Percentiles rank a stretch among this genome's conserved stretches.
Conservation (phyloP, 2,888 invertebrate genomes). For the Acrocyrtus sp. region DNA sequence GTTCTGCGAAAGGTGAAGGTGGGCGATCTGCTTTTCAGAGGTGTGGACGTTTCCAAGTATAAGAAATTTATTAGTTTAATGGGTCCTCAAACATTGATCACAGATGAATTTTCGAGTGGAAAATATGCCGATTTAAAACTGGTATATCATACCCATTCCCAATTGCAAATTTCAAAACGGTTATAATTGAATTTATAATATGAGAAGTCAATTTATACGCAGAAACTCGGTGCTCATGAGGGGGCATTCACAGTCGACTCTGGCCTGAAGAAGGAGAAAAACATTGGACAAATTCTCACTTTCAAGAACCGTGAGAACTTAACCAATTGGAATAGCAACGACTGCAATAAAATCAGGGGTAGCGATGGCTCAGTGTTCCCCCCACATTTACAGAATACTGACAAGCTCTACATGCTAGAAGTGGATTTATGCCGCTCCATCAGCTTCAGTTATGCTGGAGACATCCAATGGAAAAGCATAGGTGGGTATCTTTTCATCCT, state of each 20-base stretch:
- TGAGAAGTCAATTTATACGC: too few relatives aligned
- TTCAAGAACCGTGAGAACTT: constrained; percentile 32
- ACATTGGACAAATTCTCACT: constrained; percentile 42
- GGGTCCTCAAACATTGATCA: constrained; percentile 36
- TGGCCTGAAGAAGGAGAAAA: constrained; percentile 32
- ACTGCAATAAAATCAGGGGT: constrained; percentile 50
- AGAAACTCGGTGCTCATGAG: constrained; percentile 57
- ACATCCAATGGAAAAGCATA: constrained; percentile 23
- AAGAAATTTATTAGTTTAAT: constrained; percentile 38
- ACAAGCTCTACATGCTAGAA: constrained; percentile 43
- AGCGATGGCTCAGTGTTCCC: constrained; percentile 50
- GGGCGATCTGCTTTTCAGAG: constrained; percentile 52
- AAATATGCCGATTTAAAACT: constrained; percentile 44
- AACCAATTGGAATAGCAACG: constrained; percentile 43
- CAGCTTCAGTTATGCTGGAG: constrained; percentile 33
- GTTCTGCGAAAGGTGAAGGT: constrained; percentile 39
- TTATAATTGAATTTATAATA: too few relatives aligned
- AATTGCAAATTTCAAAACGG: too few relatives aligned
- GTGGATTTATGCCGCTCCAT: constrained; percentile 55
- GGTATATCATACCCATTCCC: too few relatives aligned
- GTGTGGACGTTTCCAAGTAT: constrained; percentile 50
- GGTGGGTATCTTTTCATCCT: constrained; percentile 10
- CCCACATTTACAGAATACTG: constrained; percentile 6
- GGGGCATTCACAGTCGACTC: constrained; percentile 47
- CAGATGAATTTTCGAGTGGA: constrained; percentile 42